These are phyloP conservation scores for Lasioglossum morio DNA, from an alignment of 2,888 invertebrate genomes.

Conservation along the genomic window DNA sequence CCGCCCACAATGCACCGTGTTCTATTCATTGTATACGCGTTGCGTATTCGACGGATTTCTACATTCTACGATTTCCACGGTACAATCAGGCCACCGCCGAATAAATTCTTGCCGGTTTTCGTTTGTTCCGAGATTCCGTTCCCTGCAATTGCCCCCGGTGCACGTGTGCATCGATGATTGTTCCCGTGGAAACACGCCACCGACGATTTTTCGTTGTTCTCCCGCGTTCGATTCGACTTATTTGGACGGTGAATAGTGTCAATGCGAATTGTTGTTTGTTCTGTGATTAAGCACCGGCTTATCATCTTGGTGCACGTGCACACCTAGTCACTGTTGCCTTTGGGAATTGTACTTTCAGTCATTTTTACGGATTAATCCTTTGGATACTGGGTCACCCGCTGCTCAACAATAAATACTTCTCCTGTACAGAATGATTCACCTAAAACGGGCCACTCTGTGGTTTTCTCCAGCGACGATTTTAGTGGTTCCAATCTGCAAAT, in stretches of 20 bases:
- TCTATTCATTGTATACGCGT: slow-evolving; percentile 43
- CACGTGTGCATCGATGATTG: background rate
- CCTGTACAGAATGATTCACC: background rate
- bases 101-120: slow-evolving; percentile 3
- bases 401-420: background rate
- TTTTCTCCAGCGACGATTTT: background rate
- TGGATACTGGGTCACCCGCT: background rate
- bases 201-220: background rate
- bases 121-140: slow-evolving; percentile 16
- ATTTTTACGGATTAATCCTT: background rate
- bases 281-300: background rate
- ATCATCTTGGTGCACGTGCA: slow-evolving; percentile 4
- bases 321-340: background rate
- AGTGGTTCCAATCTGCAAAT: background rate
- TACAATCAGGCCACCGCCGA: slow-evolving; percentile 12
- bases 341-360: background rate
- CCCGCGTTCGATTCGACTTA: background rate
- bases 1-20: slow-evolving; percentile 58
- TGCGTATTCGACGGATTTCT: slow-evolving; percentile 52
- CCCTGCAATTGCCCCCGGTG: background rate
- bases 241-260: background rate
- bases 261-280: background rate
- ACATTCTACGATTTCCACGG: slow-evolving; percentile 32
- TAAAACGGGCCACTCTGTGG: background rate
- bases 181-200: background rate